Percentiles rank a stretch among this genome's conserved stretches.
Evolutionary conservation across 2,113 vertebrate genomes (phyloP).

Genomic region (Leptobrachium ailaonicum): DNA sequence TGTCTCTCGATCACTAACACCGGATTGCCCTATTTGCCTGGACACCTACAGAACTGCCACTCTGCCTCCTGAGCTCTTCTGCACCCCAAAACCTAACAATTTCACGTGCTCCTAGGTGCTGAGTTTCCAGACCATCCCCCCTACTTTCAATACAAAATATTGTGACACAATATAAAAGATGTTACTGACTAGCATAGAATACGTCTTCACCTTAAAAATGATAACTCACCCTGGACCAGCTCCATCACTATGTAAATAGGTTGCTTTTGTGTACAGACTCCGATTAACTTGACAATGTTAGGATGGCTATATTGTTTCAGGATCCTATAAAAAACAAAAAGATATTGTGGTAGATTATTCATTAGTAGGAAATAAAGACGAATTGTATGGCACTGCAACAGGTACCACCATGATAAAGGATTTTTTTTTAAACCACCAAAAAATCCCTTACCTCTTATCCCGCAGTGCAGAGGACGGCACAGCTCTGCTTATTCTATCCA

Average conservation of each 20-base stretch:
- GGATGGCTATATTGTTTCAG: conserved; percentile 94
- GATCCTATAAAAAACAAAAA: conserved; percentile 72
- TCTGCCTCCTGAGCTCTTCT: too few species aligned
- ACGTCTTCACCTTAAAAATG: not conserved
- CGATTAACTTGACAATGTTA: conserved; percentile 92
- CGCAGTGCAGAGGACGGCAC: too few species aligned
- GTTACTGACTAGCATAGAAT: not conserved
- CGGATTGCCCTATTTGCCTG: too few species aligned
- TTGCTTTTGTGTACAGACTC: conserved; percentile 94
- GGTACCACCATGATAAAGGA: too few species aligned
- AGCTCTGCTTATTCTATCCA: too few species aligned
- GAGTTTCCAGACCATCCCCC: not conserved
- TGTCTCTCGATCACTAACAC: too few species aligned
- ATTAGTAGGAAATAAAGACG: not conserved
- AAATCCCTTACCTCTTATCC: too few species aligned
- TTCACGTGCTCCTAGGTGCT: too few species aligned
- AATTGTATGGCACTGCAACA: too few species aligned
- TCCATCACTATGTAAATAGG: conserved; percentile 98
- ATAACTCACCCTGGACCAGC: conserved; percentile 83
- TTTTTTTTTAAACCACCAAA: too few species aligned
- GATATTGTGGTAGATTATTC: not conserved
- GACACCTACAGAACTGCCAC: too few species aligned
- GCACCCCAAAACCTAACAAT: too few species aligned
- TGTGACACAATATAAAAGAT: not conserved
- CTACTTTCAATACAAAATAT: not conserved